Evolutionary conservation across 2,888 invertebrate species (phyloP).

Genomic region (Prostheceraeus crozeri): DNA sequence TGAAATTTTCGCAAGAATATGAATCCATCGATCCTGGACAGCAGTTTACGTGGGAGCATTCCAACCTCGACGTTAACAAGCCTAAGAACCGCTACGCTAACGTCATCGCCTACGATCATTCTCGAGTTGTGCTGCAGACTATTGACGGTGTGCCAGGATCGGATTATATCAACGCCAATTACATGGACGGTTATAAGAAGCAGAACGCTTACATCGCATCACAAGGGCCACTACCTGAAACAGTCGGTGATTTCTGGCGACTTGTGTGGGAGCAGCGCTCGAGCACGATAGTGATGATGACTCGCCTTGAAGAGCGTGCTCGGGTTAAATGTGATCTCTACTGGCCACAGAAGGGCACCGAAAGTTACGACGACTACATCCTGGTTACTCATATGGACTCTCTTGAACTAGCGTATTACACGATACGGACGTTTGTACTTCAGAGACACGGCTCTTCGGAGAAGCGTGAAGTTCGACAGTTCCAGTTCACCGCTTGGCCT

Average conservation of each 20-base stretch:
- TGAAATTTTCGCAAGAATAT: conserved; percentile 33
- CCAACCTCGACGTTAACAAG: conserved; percentile 92
- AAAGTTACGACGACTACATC: conserved; percentile 75
- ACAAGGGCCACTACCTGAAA: conserved; percentile 90
- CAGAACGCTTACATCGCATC: conserved; percentile 98
- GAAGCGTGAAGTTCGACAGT: conserved; percentile 82
- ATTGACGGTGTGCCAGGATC: conserved; percentile 72
- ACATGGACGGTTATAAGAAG: conserved; percentile 95
- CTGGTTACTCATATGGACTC: conserved; percentile 86
- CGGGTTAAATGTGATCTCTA: conserved; percentile 75
- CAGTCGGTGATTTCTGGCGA: conserved; percentile 95
- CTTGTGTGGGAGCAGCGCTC: conserved; percentile 98
- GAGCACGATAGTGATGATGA: conserved; percentile 97
- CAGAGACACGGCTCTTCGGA: not conserved
- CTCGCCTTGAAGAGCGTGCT: conserved; percentile 89
- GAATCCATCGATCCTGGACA: conserved; percentile 38
- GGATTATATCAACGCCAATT: conserved; percentile 98
- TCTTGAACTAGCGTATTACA: conserved; percentile 92
- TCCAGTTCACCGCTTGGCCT: conserved; percentile 99
- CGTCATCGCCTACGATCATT: conserved; percentile 97
- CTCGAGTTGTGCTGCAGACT: conserved; percentile 84
- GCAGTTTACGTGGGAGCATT: conserved; percentile 74
- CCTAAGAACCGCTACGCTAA: conserved; percentile 98
- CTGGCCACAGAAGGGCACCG: conserved; percentile 89
- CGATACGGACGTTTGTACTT: conserved; percentile 75